A percentile compares a stretch with the other conserved stretches of the same genome.
These are phyloP conservation scores for Lerista edwardsae DNA, from an alignment of 2,797 vertebrate species.

Conservation along the genomic window DNA sequence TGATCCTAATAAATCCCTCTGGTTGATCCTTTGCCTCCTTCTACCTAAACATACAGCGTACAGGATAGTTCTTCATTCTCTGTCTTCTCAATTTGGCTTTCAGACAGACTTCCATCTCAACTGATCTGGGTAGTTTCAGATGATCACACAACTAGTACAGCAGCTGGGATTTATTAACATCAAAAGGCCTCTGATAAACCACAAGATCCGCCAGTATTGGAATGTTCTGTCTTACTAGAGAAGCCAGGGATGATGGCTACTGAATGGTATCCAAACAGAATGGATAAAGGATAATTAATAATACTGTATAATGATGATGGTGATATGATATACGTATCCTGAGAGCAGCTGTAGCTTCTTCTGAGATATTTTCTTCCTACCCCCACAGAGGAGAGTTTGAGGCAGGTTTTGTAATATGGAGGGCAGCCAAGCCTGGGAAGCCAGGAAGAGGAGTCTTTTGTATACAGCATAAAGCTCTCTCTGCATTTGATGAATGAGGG, in stretches of 20 bases:
- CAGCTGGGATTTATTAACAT: background rate
- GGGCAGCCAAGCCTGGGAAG: conserved; percentile 20
- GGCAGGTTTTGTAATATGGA: conserved; percentile 12
- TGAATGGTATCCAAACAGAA: background rate
- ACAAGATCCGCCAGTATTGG: background rate
- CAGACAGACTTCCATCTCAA: background rate
- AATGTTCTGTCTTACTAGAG: background rate
- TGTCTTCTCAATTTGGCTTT: background rate
- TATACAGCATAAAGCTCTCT: background rate
- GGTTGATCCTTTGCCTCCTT: background rate
- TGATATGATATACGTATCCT: background rate
- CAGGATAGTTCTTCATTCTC: background rate
- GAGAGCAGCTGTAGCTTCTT: conserved; percentile 17
- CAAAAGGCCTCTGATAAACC: background rate
- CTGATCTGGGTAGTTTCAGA: background rate
- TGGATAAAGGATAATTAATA: background rate
- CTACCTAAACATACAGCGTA: background rate
- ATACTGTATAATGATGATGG: background rate
- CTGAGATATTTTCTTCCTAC: conserved; percentile 14
- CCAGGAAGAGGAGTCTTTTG: conserved; percentile 32
- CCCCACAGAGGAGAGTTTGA: conserved; percentile 6
- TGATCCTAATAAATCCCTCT: background rate
- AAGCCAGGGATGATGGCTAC: background rate
- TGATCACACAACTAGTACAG: background rate
- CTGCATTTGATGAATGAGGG: conserved; percentile 20